Percentiles rank a stretch among this genome's conserved stretches.
Conservation (phyloP, 1,140 invertebrate genomes). For the Drosophila prosaltans region DNA sequence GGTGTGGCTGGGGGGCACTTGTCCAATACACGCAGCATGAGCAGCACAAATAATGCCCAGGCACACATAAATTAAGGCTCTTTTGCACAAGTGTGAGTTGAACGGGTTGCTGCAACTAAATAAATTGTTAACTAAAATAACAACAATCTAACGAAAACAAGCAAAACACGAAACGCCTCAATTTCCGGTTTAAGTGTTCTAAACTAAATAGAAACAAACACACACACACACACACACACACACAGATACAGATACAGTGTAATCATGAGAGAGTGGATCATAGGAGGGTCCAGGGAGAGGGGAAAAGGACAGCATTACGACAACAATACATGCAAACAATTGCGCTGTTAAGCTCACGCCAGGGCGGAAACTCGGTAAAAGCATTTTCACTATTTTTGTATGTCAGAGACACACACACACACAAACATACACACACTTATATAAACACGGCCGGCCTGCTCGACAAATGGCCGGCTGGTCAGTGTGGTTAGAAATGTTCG, state of each 20-base stretch:
- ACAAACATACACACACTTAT: slow-evolving; percentile 20
- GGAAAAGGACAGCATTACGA: no score
- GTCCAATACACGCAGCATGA: slow-evolving; percentile 24
- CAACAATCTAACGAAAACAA: slow-evolving; percentile 80
- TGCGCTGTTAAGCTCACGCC: slow-evolving; percentile 62
- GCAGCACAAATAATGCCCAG: slow-evolving; percentile 46
- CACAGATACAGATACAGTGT: slow-evolving; percentile 5
- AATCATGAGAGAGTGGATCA: neutral
- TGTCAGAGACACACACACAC: slow-evolving; percentile 51
- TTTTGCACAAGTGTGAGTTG: slow-evolving; percentile 31
- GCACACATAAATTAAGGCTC: slow-evolving; percentile 61
- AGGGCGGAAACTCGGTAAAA: slow-evolving; percentile 77
- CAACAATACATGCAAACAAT: slow-evolving; percentile 62
- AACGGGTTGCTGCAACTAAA: slow-evolving; percentile 64
- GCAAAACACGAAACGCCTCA: slow-evolving; percentile 81
- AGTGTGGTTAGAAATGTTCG: slow-evolving; percentile 42
- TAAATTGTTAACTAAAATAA: slow-evolving; percentile 82
- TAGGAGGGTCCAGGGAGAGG: neutral
- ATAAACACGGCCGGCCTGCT: slow-evolving; percentile 64
- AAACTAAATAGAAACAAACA: slow-evolving; percentile 73
- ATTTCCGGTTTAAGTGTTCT: slow-evolving; percentile 81
- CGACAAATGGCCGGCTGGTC: slow-evolving; percentile 73
- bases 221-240: slow-evolving; percentile 23
- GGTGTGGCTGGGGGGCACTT: slow-evolving; percentile 24
- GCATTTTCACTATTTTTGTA: slow-evolving; percentile 69